phyloP scores from a whole-genome alignment of 1,140 invertebrate genomes.

The Penaeus vannamei region DNA sequence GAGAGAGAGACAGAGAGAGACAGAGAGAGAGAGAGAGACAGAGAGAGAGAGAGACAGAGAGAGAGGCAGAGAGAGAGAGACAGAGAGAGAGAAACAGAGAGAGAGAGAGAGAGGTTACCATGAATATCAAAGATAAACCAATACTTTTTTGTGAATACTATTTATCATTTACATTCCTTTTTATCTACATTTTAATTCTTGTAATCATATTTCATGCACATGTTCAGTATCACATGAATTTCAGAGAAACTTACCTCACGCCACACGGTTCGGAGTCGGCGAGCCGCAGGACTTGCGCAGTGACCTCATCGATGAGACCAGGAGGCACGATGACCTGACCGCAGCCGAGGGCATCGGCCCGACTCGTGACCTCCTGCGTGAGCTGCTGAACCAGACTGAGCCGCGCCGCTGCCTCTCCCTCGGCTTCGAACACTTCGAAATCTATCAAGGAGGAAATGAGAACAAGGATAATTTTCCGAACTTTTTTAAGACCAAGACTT shows the following conservation, averaged over 20 bases:
- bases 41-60: too few species aligned
- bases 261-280: conserved; percentile 50
- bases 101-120: too few species aligned
- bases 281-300: conserved; percentile 34
- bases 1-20: too few species aligned
- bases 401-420: conserved; percentile 46
- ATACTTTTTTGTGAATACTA: too few species aligned
- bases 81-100: too few species aligned
- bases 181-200: too few species aligned
- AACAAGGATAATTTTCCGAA: neutral
- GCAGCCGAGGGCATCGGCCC: conserved; percentile 36
- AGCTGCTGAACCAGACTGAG: conserved; percentile 44
- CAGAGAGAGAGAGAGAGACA: too few species aligned
- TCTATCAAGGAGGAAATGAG: neutral
- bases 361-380: conserved; percentile 37
- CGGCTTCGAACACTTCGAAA: conserved; percentile 38
- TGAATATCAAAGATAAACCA: too few species aligned
- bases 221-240: too few species aligned
- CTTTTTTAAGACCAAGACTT: neutral
- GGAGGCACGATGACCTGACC: conserved; percentile 49
- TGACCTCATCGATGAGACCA: conserved; percentile 40
- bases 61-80: too few species aligned
- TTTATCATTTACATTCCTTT: too few species aligned
- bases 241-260: neutral
- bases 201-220: too few species aligned